These are phyloP conservation scores for Pteromalus puparum DNA, from an alignment of 1,140 invertebrate genomes.

Conservation along the genomic window DNA sequence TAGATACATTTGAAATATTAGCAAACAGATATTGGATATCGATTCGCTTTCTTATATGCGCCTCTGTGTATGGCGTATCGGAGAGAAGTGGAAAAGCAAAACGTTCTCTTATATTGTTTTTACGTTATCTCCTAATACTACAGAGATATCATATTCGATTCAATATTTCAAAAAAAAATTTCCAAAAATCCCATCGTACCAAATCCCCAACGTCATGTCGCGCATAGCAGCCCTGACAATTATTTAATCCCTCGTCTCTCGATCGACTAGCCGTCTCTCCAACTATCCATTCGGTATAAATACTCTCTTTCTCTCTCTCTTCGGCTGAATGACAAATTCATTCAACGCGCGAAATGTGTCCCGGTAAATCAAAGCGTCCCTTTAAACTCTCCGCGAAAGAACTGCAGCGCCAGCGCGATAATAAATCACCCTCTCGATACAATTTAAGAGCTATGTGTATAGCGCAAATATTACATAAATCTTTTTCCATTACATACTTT, in stretches of 20 bases:
- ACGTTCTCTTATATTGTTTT: background rate
- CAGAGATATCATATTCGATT: background rate
- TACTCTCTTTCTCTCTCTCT: background rate
- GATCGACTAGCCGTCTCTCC: background rate
- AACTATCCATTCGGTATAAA: background rate
- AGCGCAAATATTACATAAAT: slow-evolving; percentile 45
- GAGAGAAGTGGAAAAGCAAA: background rate
- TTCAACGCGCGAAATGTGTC: background rate
- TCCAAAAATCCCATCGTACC: background rate
- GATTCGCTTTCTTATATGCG: background rate
- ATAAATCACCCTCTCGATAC: slow-evolving; percentile 31
- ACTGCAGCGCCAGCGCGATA: background rate
- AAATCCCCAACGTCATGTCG: background rate
- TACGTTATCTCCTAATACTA: background rate
- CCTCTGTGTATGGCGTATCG: background rate
- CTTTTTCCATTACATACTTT: slow-evolving; percentile 39
- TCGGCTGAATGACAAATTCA: background rate
- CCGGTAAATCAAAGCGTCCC: slow-evolving; percentile 41
- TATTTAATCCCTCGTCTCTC: background rate
- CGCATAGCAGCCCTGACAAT: background rate
- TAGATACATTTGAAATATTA: background rate
- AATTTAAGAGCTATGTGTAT: slow-evolving; percentile 27
- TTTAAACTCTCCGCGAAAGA: background rate
- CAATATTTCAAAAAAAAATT: background rate
- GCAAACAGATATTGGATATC: slow-evolving; percentile 24